phyloP scores from a whole-genome alignment of 2,797 vertebrate species.

The Cryptoblepharus egeriae region DNA sequence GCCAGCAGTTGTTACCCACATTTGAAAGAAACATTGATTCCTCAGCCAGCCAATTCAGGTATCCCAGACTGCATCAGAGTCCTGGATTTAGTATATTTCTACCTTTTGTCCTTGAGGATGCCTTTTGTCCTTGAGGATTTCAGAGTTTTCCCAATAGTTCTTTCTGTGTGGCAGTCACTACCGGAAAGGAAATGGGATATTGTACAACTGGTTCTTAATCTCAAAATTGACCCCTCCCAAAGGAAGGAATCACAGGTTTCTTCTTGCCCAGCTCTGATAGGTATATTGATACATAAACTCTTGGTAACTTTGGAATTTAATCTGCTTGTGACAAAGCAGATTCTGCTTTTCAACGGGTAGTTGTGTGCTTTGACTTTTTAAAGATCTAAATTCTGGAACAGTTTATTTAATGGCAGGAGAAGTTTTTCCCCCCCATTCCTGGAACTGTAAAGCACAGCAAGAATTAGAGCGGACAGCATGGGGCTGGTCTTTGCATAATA shows the following conservation, averaged over 20 bases:
- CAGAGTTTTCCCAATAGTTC: too few species aligned
- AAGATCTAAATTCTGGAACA: background rate
- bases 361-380: background rate
- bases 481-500: background rate
- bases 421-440: background rate
- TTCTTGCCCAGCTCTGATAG: background rate
- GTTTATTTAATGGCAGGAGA: background rate
- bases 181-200: background rate
- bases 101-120: constrained; percentile 2
- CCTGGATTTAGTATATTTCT: background rate
- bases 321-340: background rate
- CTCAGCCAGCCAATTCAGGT: background rate
- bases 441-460: background rate
- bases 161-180: background rate
- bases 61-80: background rate
- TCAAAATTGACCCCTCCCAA: background rate
- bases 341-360: background rate
- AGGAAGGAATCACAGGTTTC: background rate
- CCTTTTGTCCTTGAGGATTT: background rate
- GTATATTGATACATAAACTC: background rate
- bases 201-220: background rate
- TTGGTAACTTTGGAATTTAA: background rate
- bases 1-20: background rate
- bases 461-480: background rate
- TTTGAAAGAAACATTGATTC: background rate